phyloP scores from a whole-genome alignment of 2,113 vertebrate genomes.

The Halichoerus grypus region DNA sequence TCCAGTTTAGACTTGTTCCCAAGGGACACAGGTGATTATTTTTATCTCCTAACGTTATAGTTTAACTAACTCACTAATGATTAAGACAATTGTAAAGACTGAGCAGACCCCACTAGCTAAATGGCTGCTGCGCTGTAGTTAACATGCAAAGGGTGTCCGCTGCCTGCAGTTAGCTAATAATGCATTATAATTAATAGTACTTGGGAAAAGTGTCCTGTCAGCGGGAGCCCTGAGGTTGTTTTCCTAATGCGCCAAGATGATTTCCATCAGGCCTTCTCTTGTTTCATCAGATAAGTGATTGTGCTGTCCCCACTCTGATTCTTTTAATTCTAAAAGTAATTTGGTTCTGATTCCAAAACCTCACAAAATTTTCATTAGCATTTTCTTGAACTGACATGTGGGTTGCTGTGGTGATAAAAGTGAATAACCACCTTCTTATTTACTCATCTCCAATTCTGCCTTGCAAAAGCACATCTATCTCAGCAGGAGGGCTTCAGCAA shows the following conservation, averaged over 20 bases:
- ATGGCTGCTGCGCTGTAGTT: slow-evolving; percentile 83
- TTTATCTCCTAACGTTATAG: slow-evolving; percentile 82
- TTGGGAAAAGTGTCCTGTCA: slow-evolving; percentile 87
- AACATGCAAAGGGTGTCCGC: slow-evolving; percentile 72
- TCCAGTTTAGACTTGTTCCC: slow-evolving; percentile 80
- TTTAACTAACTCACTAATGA: slow-evolving; percentile 89
- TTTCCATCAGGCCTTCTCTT: slow-evolving; percentile 80
- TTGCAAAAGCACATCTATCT: slow-evolving; percentile 15
- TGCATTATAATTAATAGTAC: slow-evolving; percentile 86
- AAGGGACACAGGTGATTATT: slow-evolving; percentile 75
- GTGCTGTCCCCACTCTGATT: slow-evolving; percentile 61
- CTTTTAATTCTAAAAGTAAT: slow-evolving; percentile 81
- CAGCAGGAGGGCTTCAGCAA: not conserved
- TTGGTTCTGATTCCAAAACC: slow-evolving; percentile 82
- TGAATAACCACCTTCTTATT: not conserved
- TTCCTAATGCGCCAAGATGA: slow-evolving; percentile 81
- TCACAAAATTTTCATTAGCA: slow-evolving; percentile 75
- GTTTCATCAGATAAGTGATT: slow-evolving; percentile 76
- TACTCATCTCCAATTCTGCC: not conserved
- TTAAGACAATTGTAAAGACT: slow-evolving; percentile 84
- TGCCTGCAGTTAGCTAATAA: slow-evolving; percentile 84
- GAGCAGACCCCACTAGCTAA: slow-evolving; percentile 83
- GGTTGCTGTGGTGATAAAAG: not conserved
- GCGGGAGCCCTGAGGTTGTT: slow-evolving; percentile 83
- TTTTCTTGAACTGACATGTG: slow-evolving; percentile 55